phyloP scores from a whole-genome alignment of 2,888 invertebrate genomes.

The Strigamia transsilvanica region DNA sequence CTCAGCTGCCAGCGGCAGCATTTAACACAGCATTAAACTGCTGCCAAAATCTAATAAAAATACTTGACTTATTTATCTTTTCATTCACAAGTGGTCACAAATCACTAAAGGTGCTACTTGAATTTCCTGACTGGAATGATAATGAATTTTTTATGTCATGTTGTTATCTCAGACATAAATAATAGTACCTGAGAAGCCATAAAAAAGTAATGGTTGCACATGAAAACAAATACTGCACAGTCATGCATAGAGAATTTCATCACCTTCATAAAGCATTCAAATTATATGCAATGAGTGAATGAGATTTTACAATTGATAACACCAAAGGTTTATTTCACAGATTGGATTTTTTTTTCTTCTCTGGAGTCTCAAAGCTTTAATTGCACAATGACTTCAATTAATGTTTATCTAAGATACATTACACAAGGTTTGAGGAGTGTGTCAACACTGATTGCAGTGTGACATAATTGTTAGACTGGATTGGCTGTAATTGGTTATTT shows the following conservation, averaged over 20 bases:
- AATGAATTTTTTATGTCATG: not conserved
- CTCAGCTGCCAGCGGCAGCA: no score
- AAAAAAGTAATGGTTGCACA: not conserved
- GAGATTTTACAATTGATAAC: not conserved
- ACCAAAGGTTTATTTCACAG: not conserved
- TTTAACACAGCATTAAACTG: no score
- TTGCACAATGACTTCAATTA: no score
- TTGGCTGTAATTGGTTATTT: not conserved
- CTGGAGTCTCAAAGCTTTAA: no score
- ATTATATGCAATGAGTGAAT: not conserved
- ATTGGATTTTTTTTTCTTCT: no score
- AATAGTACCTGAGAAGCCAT: constrained; percentile 6
- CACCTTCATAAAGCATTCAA: not conserved
- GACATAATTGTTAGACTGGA: not conserved
- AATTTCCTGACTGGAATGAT: not conserved
- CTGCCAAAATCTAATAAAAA: not conserved
- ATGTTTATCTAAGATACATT: no score
- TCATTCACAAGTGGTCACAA: constrained; percentile 5
- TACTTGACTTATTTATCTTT: not conserved
- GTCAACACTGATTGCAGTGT: not conserved
- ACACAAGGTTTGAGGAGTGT: not conserved
- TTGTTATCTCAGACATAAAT: not conserved
- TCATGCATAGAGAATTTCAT: not conserved
- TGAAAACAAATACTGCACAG: not conserved
- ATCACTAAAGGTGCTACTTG: not conserved